These are phyloP conservation scores for Apodemus speciosus DNA, from an alignment of 2,113 vertebrate species.

Conservation along the genomic window DNA sequence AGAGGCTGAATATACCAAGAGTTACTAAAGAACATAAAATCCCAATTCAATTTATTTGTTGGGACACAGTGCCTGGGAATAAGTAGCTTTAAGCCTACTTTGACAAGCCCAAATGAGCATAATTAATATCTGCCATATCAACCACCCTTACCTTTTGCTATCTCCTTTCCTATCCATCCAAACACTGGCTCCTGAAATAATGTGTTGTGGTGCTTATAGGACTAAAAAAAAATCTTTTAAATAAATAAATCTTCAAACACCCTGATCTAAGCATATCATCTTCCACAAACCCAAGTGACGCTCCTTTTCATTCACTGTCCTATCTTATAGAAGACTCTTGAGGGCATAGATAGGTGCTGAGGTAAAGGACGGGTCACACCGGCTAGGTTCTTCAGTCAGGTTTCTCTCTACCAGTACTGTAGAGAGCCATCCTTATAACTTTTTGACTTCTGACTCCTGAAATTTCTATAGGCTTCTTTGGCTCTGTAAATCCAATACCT, in stretches of 20 bases:
- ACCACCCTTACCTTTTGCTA: neutral
- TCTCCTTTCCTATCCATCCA: neutral
- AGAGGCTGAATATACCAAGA: neutral
- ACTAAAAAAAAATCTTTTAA: neutral
- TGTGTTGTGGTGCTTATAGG: neutral
- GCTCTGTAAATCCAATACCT: neutral
- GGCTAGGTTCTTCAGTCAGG: no score
- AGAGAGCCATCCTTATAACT: neutral
- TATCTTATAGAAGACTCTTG: neutral
- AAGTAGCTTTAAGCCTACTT: neutral
- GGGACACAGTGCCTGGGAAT: neutral
- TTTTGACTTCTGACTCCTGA: neutral
- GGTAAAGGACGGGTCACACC: no score
- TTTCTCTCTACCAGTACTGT: neutral
- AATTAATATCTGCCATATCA: neutral
- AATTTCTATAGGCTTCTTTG: neutral
- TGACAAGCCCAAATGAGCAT: neutral
- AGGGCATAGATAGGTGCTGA: accelerated
- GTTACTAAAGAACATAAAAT: neutral
- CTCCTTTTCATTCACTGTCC: neutral
- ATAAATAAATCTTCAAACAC: neutral
- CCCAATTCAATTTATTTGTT: neutral
- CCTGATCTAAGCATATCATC: neutral
- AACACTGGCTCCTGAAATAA: neutral
- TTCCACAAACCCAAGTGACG: neutral